Evolutionary conservation across 2,113 vertebrate species (phyloP).

Genomic region (Myotis yumanensis): DNA sequence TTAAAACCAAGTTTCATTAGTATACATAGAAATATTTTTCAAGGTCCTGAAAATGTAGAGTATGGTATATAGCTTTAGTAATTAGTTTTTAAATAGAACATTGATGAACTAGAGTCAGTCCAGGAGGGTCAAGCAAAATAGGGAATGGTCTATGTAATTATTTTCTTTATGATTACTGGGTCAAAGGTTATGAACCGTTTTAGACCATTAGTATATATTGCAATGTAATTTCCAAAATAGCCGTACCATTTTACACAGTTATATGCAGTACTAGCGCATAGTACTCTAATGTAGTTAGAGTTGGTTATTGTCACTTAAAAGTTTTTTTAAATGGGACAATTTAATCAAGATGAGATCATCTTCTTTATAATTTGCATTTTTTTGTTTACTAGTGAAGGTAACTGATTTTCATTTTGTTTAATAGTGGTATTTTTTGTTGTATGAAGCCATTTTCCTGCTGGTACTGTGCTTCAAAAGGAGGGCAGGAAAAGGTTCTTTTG

Average conservation of each 20-base stretch:
- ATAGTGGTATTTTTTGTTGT: background rate
- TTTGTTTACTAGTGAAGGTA: slow-evolving; percentile 31
- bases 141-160: background rate
- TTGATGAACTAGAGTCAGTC: background rate
- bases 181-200: slow-evolving; percentile 8
- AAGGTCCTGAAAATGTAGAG: background rate
- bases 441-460: background rate
- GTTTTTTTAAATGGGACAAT: background rate
- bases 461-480: background rate
- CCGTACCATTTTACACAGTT: background rate
- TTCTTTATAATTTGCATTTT: background rate
- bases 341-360: background rate
- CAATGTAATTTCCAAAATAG: background rate
- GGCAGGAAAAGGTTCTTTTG: background rate
- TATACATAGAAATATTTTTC: background rate
- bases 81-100: background rate
- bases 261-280: background rate
- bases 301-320: background rate
- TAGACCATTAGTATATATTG: background rate
- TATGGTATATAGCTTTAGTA: background rate
- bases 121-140: background rate
- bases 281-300: background rate
- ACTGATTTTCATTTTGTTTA: slow-evolving; percentile 9
- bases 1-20: background rate
- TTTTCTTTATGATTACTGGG: background rate